Evolutionary conservation across 2,797 vertebrate genomes (phyloP), one percentile per base, ranked within the genome.

Genomic region (Menidia menidia): DNA sequence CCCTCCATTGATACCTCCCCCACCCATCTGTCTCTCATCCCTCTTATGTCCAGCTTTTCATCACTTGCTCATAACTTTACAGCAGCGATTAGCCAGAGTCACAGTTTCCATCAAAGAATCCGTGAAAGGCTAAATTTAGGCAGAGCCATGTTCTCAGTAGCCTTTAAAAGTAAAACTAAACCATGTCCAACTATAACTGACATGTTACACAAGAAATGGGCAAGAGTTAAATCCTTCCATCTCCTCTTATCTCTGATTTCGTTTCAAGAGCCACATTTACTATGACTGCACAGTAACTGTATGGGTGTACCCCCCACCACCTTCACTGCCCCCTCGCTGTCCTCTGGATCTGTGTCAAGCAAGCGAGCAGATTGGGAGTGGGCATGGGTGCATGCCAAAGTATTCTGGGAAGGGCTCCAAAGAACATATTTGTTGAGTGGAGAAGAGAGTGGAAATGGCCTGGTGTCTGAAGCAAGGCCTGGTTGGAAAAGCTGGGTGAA

Each of bases 381-480:
- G 86, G 86, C 86, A 93, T 75, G 82, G 81, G 89, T 83, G 87
- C 69, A 81, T 90, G 92, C 91, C 93, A 95, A 87, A 84, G 80
- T 86, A 81, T 91, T 96, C 95, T 88, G 91, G 95, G 95, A 96
- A 92, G 12, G 15, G 73, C 77, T 95, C 94, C 93, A 96, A 96
- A 85, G 93, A 94, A 91, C 89, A 93, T 94, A 93, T 95, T 95
- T 94, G 94, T 89, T 90, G 91, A 96, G 93, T 90, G 87, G 93
- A 87, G 81, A 91, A 88, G 84, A 89, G 81, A 89, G 73, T 88
- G 93, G 93, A 95, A 95, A 94, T 82, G 84, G 88, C 78, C 91
- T 91, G 84, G 91, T 93, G 92, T 89, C 90, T 90, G 72, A 81
- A 65, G 81, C 74, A 79, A 82, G 75, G 75, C 71, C 77, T n/a